Conservation (phyloP, 2,113 vertebrate genomes). For the Sarotherodon lohbergeri region DNA sequence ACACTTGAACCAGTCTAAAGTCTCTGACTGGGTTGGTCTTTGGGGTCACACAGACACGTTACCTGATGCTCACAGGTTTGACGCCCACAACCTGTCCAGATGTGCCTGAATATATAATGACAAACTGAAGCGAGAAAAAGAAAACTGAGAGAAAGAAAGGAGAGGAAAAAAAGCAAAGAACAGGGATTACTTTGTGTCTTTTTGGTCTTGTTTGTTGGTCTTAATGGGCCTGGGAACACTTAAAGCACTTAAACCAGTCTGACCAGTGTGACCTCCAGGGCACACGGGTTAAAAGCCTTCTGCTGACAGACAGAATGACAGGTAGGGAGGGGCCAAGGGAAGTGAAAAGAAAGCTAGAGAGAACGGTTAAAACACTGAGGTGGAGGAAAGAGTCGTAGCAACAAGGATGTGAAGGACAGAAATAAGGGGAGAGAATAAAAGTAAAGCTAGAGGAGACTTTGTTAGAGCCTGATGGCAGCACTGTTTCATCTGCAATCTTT, state of each 20-base stretch:
- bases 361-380: background rate
- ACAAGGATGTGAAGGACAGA: background rate
- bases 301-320: slow-evolving; percentile 52
- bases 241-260: slow-evolving; percentile 62
- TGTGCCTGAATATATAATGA: slow-evolving; percentile 10
- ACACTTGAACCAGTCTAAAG: slow-evolving; percentile 39
- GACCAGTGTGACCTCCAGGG: slow-evolving; percentile 54
- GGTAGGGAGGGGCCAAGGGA: background rate
- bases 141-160: background rate
- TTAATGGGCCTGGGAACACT: slow-evolving; percentile 67
- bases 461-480: background rate
- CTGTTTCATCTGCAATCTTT: background rate
- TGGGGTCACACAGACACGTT: slow-evolving; percentile 8
- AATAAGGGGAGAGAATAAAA: background rate
- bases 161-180: background rate
- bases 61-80: slow-evolving; percentile 5
- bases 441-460: background rate
- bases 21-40: background rate
- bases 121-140: background rate
- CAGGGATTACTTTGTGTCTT: slow-evolving; percentile 41
- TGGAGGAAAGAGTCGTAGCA: background rate
- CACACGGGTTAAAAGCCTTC: slow-evolving; percentile 62
- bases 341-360: background rate
- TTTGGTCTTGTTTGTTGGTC: slow-evolving; percentile 60
- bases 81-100: slow-evolving; percentile 18